These are phyloP conservation scores for Myxocyprinus asiaticus DNA, from an alignment of 2,113 vertebrate genomes.

Conservation along the genomic window DNA sequence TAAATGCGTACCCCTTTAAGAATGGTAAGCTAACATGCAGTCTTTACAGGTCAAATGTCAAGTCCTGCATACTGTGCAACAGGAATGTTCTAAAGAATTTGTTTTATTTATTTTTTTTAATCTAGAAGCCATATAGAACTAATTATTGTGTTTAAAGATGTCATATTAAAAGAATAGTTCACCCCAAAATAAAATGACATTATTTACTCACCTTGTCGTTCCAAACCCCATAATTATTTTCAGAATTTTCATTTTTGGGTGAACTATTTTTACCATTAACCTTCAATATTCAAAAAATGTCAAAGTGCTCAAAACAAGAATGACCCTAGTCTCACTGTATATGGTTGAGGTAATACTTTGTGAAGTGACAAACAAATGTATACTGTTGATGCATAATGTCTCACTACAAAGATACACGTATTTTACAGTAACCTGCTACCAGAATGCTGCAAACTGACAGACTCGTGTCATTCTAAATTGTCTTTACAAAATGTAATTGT, in stretches of 20 bases:
- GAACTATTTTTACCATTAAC: too few relatives aligned
- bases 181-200: too few relatives aligned
- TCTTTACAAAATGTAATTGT: background rate
- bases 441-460: too few relatives aligned
- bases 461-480: background rate
- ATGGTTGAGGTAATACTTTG: background rate
- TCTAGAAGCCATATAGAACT: conserved; percentile 37
- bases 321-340: background rate
- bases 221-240: too few relatives aligned
- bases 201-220: too few relatives aligned
- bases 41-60: background rate
- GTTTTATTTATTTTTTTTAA: too few relatives aligned
- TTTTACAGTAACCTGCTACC: too few relatives aligned
- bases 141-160: background rate
- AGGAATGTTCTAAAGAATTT: background rate
- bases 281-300: background rate
- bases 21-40: background rate
- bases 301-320: too few relatives aligned
- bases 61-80: conserved; percentile 1
- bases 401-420: too few relatives aligned
- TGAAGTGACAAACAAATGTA: background rate
- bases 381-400: too few relatives aligned
- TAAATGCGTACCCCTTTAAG: background rate
- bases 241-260: too few relatives aligned
- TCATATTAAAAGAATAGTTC: too few relatives aligned